A percentile compares a stretch with the other conserved stretches of the same genome.
Evolutionary conservation across 2,888 invertebrate species (phyloP).

Genomic region (Lampropteryx suffumata): DNA sequence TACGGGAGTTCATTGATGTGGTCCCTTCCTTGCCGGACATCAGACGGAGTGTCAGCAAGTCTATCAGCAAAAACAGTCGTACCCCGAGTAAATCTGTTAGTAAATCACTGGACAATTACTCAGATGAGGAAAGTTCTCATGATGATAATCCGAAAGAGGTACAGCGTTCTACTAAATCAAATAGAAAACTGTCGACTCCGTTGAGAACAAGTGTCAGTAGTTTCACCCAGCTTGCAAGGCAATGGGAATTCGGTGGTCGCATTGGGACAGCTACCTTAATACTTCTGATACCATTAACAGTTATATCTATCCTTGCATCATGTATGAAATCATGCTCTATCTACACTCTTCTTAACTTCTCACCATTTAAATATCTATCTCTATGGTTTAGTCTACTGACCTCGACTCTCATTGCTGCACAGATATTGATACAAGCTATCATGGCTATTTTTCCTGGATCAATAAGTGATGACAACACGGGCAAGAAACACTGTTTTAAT

Average conservation of each 20-base stretch:
- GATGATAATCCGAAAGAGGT: constrained; percentile 52
- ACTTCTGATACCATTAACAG: constrained; percentile 60
- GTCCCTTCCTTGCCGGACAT: constrained; percentile 58
- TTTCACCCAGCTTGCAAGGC: constrained; percentile 45
- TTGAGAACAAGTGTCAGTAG: constrained; percentile 55
- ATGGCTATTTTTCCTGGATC: constrained; percentile 79
- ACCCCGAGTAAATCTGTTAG: constrained; percentile 53
- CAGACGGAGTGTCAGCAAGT: constrained; percentile 64
- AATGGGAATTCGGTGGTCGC: constrained; percentile 72
- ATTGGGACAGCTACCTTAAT: constrained; percentile 57
- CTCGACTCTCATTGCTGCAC: constrained; percentile 57
- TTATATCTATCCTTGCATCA: constrained; percentile 60
- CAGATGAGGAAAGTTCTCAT: constrained; percentile 68
- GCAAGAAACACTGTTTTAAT: constrained; percentile 72
- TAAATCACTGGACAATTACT: constrained; percentile 64
- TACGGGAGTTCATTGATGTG: constrained; percentile 55
- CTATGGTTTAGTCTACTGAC: constrained; percentile 59
- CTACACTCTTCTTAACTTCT: constrained; percentile 34
- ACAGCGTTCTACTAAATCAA: constrained; percentile 47
- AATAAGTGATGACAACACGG: constrained; percentile 59
- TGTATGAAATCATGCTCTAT: constrained; percentile 65
- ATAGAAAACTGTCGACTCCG: constrained; percentile 72
- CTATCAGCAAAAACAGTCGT: constrained; percentile 40
- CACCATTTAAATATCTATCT: constrained; percentile 28
- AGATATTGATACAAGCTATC: constrained; percentile 73